Conservation (phyloP, 2,113 vertebrate species). For the Chiloscyllium plagiosum region DNA sequence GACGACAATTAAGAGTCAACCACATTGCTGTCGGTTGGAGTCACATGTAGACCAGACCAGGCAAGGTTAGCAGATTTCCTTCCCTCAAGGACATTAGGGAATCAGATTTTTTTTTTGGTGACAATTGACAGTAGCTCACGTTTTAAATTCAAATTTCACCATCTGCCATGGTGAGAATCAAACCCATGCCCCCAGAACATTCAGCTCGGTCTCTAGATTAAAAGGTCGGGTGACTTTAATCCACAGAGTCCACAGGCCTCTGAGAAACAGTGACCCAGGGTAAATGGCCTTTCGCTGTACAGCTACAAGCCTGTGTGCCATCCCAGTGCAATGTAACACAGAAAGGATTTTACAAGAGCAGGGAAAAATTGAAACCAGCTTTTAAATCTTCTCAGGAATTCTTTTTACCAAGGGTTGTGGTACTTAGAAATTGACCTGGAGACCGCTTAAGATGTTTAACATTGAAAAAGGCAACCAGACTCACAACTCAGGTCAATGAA, state of each 20-base stretch:
- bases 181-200: too few relatives aligned
- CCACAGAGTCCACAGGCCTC: not conserved
- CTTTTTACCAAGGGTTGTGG: not conserved
- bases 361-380: not conserved
- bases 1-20: too few relatives aligned
- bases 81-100: too few relatives aligned
- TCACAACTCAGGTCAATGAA: not conserved
- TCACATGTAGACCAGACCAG: too few relatives aligned
- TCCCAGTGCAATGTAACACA: not conserved
- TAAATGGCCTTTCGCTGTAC: not conserved
- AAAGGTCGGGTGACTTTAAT: too few relatives aligned
- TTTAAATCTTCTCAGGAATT: not conserved
- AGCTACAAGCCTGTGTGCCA: not conserved
- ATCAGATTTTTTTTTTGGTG: too few relatives aligned
- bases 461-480: not conserved
- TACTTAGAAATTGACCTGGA: not conserved
- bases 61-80: too few relatives aligned
- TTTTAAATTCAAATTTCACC: too few relatives aligned
- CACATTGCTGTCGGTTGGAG: too few relatives aligned
- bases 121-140: too few relatives aligned
- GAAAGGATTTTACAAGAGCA: not conserved
- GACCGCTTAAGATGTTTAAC: not conserved
- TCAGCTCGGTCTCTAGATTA: too few relatives aligned
- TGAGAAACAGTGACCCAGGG: not conserved
- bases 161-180: too few relatives aligned